Conservation (phyloP, 2,888 invertebrate genomes). For the Pachydiplax longipennis region DNA sequence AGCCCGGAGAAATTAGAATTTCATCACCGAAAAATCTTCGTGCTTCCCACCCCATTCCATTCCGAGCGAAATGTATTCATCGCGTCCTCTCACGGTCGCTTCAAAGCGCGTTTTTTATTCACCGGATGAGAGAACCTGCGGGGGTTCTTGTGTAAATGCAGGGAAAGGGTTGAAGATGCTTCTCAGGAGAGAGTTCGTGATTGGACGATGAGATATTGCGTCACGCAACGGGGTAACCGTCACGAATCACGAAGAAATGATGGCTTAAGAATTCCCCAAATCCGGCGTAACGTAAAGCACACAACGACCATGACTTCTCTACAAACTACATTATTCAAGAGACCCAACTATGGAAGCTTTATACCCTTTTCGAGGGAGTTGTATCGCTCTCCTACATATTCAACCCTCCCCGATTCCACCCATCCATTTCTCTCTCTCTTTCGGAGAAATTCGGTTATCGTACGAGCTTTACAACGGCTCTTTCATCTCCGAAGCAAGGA, state of each 20-base stretch:
- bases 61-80: not conserved
- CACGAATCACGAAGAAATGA: not conserved
- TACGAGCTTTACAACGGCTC: too few species aligned
- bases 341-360: not conserved
- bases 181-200: not conserved
- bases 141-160: not conserved
- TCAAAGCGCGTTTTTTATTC: not conserved
- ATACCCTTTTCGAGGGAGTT: not conserved
- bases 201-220: not conserved
- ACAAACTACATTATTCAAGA: not conserved
- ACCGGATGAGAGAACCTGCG: not conserved
- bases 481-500: too few species aligned
- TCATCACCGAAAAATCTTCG: not conserved
- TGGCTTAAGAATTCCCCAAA: not conserved
- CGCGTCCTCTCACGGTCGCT: not conserved
- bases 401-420: not conserved
- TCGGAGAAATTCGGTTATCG: not conserved
- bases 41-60: not conserved
- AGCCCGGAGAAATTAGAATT: not conserved
- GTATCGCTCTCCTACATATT: not conserved
- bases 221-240: not conserved
- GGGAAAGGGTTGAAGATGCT: not conserved
- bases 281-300: not conserved
- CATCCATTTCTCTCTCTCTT: not conserved
- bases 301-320: not conserved